Evolutionary conservation across 2,113 vertebrate genomes (phyloP).

Genomic region (Eclectus roratus): DNA sequence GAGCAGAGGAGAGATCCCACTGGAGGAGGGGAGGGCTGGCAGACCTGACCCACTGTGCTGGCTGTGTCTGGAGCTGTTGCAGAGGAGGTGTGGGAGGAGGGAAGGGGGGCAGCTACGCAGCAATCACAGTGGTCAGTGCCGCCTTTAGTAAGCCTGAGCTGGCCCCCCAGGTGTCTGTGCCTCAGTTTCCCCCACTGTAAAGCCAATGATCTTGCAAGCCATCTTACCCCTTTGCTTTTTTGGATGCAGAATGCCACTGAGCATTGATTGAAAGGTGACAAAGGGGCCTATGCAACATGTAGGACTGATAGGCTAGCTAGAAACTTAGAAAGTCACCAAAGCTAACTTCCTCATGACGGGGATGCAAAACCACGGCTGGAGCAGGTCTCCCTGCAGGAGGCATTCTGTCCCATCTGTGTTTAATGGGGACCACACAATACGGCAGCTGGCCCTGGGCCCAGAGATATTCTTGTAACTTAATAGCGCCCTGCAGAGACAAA

Average conservation of each 20-base stretch:
- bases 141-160: not conserved
- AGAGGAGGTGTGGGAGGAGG: not conserved
- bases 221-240: not conserved
- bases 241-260: fast-evolving
- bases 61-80: not conserved
- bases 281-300: not conserved
- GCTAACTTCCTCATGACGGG: not conserved
- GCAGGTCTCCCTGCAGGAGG: slow-evolving; percentile 11
- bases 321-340: not conserved
- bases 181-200: not conserved
- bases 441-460: not conserved
- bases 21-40: not conserved
- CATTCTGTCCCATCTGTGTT: not conserved
- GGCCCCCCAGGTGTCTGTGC: not conserved
- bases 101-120: fast-evolving
- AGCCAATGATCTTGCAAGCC: not conserved
- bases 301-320: not conserved
- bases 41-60: fast-evolving
- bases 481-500: not conserved
- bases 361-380: not conserved
- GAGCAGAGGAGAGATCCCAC: not conserved
- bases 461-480: slow-evolving; percentile 42
- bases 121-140: fast-evolving
- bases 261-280: not conserved
- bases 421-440: slow-evolving; percentile 36